Evolutionary conservation across 2,888 invertebrate species (phyloP).

Genomic region (Galeruca laticollis): DNA sequence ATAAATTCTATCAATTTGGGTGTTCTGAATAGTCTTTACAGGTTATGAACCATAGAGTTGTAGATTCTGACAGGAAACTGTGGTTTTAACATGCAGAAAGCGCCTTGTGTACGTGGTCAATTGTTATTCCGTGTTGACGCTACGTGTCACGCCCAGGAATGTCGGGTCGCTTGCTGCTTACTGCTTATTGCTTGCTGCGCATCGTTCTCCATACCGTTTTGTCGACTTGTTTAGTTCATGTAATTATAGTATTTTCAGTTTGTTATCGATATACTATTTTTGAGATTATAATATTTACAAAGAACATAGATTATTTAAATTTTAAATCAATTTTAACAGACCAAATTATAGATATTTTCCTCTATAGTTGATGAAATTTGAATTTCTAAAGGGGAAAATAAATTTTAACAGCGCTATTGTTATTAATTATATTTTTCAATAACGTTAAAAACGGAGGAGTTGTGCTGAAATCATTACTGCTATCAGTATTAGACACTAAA

Average conservation of each 20-base stretch:
- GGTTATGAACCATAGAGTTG: conserved; percentile 59
- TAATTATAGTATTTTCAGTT: conserved; percentile 40
- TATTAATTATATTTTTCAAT: too few species aligned
- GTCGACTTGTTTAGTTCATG: conserved; percentile 44
- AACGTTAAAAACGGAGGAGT: too few species aligned
- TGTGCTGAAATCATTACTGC: too few species aligned
- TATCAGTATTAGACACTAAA: too few species aligned
- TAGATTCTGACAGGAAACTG: conserved; percentile 63
- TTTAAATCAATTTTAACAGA: too few species aligned
- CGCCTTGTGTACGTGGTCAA: conserved; percentile 63
- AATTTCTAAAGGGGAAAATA: too few species aligned
- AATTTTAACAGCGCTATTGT: too few species aligned
- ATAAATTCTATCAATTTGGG: conserved; percentile 46
- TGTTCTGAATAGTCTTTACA: conserved; percentile 46
- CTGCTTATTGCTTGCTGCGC: conserved; percentile 10
- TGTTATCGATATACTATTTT: conserved; percentile 22
- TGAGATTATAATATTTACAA: too few species aligned
- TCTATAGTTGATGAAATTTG: too few species aligned
- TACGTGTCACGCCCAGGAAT: conserved; percentile 65
- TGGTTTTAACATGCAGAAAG: conserved; percentile 63
- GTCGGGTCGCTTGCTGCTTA: conserved; percentile 46
- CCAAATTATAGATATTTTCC: too few species aligned
- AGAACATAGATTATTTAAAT: too few species aligned
- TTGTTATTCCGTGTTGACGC: conserved; percentile 64
- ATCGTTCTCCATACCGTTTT: conserved; percentile 3